Evolutionary conservation across 2,113 vertebrate species (phyloP).

Genomic region (Ivindomyrus marchei): DNA sequence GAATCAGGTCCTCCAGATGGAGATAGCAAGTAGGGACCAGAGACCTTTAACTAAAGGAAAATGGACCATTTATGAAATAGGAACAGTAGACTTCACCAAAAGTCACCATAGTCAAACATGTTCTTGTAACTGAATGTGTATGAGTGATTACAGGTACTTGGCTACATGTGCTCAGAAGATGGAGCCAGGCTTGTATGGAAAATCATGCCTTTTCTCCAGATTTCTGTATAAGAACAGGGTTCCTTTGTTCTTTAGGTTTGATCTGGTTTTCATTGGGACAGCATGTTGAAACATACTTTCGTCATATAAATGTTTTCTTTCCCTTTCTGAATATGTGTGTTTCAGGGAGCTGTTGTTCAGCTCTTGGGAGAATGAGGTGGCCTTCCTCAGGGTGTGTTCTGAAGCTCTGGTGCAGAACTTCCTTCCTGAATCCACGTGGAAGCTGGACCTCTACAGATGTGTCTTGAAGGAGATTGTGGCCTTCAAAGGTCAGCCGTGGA

Average conservation of each 20-base stretch:
- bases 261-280: neutral
- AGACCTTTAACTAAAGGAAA: neutral
- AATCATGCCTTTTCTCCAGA: neutral
- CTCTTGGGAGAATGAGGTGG: slow-evolving; percentile 51
- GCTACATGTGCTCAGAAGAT: neutral
- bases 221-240: neutral
- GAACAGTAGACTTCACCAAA: neutral
- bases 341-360: slow-evolving; percentile 50
- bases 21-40: neutral
- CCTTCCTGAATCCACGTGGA: slow-evolving; percentile 50
- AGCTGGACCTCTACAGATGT: slow-evolving; percentile 51
- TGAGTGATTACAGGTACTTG: neutral
- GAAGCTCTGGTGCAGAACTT: slow-evolving; percentile 57
- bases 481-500: slow-evolving; percentile 54
- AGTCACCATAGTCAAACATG: neutral
- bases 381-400: slow-evolving; percentile 52
- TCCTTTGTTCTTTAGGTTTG: neutral
- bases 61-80: neutral
- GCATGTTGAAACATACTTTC: neutral
- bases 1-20: neutral
- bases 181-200: neutral
- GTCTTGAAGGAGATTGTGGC: slow-evolving; percentile 62
- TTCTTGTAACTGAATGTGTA: neutral
- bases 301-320: neutral
- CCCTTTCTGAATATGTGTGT: slow-evolving; percentile 2